A percentile compares a stretch with the other conserved stretches of the same genome.
Conservation (phyloP, 2,797 vertebrate species). For the Melanotaenia nigrans region DNA sequence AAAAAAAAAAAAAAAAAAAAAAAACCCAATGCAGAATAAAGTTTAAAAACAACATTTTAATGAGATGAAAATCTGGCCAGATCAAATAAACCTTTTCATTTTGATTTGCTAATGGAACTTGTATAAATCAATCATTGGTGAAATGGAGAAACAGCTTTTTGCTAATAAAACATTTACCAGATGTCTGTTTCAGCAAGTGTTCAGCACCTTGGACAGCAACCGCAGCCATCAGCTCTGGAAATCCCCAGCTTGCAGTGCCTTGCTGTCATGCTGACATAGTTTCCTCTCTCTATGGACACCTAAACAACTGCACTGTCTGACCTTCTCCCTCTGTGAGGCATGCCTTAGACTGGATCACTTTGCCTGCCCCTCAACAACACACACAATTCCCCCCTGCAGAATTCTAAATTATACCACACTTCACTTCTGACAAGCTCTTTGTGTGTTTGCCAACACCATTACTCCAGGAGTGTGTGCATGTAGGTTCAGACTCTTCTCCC, state of each 20-base stretch:
- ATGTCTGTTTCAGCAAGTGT: background rate
- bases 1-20: too few relatives aligned
- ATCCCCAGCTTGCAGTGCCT: background rate
- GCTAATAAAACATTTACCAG: background rate
- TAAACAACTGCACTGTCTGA: conserved; percentile 13
- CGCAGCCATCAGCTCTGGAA: background rate
- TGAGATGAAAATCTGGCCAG: background rate
- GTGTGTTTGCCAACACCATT: conserved; percentile 9
- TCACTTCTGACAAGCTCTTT: conserved; percentile 37
- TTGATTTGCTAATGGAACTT: background rate
- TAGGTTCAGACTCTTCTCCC: background rate
- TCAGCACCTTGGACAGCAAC: conserved; percentile 61
- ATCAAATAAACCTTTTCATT: background rate
- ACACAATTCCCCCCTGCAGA: background rate
- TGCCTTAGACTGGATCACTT: conserved; percentile 36
- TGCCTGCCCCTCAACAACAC: conserved; percentile 12
- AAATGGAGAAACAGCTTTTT: background rate
- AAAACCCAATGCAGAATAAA: background rate
- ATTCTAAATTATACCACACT: conserved; percentile 3
- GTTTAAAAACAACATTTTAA: background rate
- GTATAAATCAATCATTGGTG: conserved; percentile 11
- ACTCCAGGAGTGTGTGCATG: conserved; percentile 3
- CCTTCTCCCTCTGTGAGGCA: conserved; percentile 15
- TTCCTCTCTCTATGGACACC: conserved; percentile 17
- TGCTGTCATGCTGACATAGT: background rate